phyloP scores from a whole-genome alignment of 2,797 vertebrate genomes.

The Sparus aurata region DNA sequence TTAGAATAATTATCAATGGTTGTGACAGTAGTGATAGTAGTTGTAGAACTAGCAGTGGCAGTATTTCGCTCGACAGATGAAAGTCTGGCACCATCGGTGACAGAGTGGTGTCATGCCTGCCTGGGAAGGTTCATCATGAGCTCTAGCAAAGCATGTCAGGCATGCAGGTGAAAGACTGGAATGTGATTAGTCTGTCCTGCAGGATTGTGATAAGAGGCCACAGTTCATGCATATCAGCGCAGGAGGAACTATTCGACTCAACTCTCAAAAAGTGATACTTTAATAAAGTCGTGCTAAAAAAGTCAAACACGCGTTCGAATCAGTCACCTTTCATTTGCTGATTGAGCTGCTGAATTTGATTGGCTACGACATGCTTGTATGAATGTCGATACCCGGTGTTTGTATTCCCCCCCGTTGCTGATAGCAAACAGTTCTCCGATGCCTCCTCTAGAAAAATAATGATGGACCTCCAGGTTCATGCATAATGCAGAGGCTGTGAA shows the following conservation, averaged over 20 bases:
- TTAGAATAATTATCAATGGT: conserved; percentile 3
- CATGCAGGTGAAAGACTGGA: conserved; percentile 86
- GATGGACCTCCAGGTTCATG: conserved; percentile 82
- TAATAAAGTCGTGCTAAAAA: conserved; percentile 68
- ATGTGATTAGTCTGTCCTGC: conserved; percentile 88
- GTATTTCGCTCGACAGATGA: conserved; percentile 53
- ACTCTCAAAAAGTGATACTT: conserved; percentile 70
- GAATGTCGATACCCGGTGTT: conserved; percentile 45
- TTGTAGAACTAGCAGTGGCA: conserved; percentile 37
- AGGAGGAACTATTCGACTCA: conserved; percentile 64
- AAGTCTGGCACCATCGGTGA: conserved; percentile 72
- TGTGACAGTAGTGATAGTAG: neutral
- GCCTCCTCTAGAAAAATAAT: conserved; percentile 71
- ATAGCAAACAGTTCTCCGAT: conserved; percentile 61
- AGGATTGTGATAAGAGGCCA: conserved; percentile 85
- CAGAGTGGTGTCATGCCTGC: conserved; percentile 82
- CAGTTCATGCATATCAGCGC: conserved; percentile 81
- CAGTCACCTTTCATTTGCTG: conserved; percentile 47
- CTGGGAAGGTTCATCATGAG: conserved; percentile 81
- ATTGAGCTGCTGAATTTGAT: conserved; percentile 50
- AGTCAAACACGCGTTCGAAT: conserved; percentile 32
- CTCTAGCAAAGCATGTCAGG: conserved; percentile 84
- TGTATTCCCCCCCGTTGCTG: conserved; percentile 37
- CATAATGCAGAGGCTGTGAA: conserved; percentile 81
- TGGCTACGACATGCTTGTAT: neutral